Evolutionary conservation across 2,113 vertebrate species (phyloP), one percentile per base, ranked within the genome.

Genomic region (Gadus macrocephalus): DNA sequence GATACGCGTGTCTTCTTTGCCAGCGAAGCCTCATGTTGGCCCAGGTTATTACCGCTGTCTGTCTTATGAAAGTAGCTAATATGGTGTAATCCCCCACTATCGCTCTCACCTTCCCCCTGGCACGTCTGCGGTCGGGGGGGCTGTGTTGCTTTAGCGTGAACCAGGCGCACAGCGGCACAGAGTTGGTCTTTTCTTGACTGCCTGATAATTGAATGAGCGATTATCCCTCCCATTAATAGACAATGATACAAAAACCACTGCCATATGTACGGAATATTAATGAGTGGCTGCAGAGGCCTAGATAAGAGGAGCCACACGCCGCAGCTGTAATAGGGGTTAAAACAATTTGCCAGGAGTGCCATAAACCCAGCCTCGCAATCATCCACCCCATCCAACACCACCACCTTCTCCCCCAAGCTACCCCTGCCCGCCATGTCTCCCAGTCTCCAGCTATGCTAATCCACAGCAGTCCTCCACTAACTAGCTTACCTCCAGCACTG

Each of bases 151-250:
- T 12, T 49, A 74, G 80, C 68, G 83, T 81, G 86, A 88, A 85
- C 84, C 86, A 71, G 78, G 81, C 78, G 74, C 76, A 76, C 77
- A 65, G 71, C 82, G 64, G 2, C 77, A 79, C 83, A 74, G 81
- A 86, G 90, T 92, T 91, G 92, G 92, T 91, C 91, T 92, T 87
- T 90, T 91, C 89, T 92, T 95, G 95, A 94, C 94, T 93, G 93
- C 88, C 92, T 91, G 95, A 98, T 98, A 96, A 95, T 92, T 93
- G 94, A 94, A 97, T 98, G 96, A 98, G 90, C 94, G 96, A 98
- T 98, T 98, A 96, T 96, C 91, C 94, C 87, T 93, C 93, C 88
- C 93, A 95, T 95, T 97, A 98, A 95, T 94, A 94, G 94, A 96
- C 95, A 95, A 92, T 94, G 95, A 98, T 92, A 96, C 93, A 94